Evolutionary conservation across 2,888 invertebrate species (phyloP).

Genomic region (Dorcus parallelipipedus): DNA sequence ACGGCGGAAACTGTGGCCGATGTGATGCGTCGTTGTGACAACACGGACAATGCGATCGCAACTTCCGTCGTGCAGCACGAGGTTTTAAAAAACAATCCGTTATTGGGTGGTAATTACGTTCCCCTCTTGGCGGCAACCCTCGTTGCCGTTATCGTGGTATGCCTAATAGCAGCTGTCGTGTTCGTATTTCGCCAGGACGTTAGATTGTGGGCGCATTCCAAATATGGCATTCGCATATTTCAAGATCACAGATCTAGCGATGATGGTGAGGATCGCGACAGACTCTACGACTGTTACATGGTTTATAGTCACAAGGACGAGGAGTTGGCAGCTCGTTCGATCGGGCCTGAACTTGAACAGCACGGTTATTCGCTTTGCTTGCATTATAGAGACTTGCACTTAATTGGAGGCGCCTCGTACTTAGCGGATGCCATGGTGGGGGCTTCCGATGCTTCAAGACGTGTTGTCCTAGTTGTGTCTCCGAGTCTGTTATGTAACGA

Average conservation of each 20-base stretch:
- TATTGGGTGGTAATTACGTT: constrained; percentile 69
- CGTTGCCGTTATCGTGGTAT: constrained; percentile 66
- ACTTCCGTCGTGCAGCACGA: constrained; percentile 53
- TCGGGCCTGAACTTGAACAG: constrained; percentile 72
- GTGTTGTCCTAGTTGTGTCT: constrained; percentile 77
- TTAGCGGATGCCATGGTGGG: constrained; percentile 61
- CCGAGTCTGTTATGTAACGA: constrained; percentile 78
- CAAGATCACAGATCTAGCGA: constrained; percentile 58
- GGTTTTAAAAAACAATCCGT: constrained; percentile 59
- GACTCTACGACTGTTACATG: constrained; percentile 78
- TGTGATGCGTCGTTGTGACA: constrained; percentile 59
- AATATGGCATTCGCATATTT: constrained; percentile 73
- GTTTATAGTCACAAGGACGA: constrained; percentile 81
- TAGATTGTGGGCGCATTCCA: constrained; percentile 74
- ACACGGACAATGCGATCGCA: constrained; percentile 65
- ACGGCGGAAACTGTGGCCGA: constrained; percentile 50
- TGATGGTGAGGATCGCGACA: constrained; percentile 48
- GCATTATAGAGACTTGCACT: constrained; percentile 62
- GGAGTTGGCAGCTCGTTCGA: constrained; percentile 66
- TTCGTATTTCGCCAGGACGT: constrained; percentile 76
- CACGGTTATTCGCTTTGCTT: constrained; percentile 65
- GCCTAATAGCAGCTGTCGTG: constrained; percentile 65
- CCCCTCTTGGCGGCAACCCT: constrained; percentile 70
- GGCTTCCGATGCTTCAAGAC: constrained; percentile 62
- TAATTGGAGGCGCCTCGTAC: constrained; percentile 61